A percentile compares a stretch with the other conserved stretches of the same genome.
Conservation (phyloP, 2,797 vertebrate species). For the Clarias pachynema region DNA sequence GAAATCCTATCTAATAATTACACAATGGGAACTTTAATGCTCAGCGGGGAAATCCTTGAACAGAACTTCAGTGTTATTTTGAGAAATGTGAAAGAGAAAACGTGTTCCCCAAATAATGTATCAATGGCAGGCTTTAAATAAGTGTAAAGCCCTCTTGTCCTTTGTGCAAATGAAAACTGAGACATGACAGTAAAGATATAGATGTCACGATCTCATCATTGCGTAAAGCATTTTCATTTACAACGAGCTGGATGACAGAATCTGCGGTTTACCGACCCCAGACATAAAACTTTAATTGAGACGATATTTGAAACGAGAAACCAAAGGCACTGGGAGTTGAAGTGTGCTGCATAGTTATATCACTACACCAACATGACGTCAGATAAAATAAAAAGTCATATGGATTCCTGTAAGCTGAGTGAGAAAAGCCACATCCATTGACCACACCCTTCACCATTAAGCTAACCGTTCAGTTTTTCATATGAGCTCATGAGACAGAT, state of each 20-base stretch:
- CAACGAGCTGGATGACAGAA: not conserved
- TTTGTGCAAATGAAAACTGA: conserved; percentile 11
- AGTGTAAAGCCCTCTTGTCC: not conserved
- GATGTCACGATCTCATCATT: not conserved
- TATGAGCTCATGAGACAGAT: not conserved
- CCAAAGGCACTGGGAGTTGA: not conserved
- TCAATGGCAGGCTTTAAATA: not conserved
- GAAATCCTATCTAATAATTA: conserved; percentile 5
- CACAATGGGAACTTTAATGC: conserved; percentile 4
- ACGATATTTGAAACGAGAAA: not conserved
- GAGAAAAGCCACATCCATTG: conserved; percentile 6
- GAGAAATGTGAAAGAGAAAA: not conserved
- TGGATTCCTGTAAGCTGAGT: conserved; percentile 4
- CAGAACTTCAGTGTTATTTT: not conserved
- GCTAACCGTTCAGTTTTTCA: conserved; percentile 3
- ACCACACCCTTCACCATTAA: conserved; percentile 3
- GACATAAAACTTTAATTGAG: not conserved
- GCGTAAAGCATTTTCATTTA: not conserved
- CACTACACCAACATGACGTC: conserved; percentile 15
- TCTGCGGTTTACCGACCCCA: not conserved
- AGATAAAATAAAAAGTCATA: conserved; percentile 9
- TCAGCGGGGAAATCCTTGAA: not conserved
- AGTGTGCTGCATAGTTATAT: conserved; percentile 5
- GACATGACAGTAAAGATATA: not conserved
- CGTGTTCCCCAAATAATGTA: not conserved